A percentile compares a stretch with the other conserved stretches of the same genome.
phyloP scores from a whole-genome alignment of 1,140 invertebrate species.

The Onthophagus taurus region DNA sequence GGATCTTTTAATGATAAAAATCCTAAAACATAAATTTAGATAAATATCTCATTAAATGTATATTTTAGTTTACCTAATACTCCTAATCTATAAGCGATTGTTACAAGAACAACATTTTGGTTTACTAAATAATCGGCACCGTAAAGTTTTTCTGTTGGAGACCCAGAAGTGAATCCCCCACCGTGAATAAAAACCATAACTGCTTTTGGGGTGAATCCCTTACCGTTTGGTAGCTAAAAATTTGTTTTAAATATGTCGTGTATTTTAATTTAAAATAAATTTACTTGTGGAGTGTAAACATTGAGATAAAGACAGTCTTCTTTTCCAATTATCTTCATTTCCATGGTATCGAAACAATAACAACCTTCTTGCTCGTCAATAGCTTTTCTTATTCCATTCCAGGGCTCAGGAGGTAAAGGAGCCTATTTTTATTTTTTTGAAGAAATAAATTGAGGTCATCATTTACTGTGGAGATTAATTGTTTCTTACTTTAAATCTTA shows the following conservation, averaged over 20 bases:
- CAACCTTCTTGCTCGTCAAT: slow-evolving; percentile 32
- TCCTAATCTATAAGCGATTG: slow-evolving; percentile 43
- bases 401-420: slow-evolving; percentile 49
- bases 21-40: no score
- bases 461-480: no score
- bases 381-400: slow-evolving; percentile 42
- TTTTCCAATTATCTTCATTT: slow-evolving; percentile 31
- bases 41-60: no score
- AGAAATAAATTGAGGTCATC: no score
- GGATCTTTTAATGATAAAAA: slow-evolving; percentile 34
- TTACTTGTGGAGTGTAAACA: slow-evolving; percentile 48
- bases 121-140: slow-evolving; percentile 56
- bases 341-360: not conserved
- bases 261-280: no score
- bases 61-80: no score
- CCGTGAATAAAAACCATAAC: slow-evolving; percentile 61
- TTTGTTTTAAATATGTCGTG: no score
- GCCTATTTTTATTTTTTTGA: no score
- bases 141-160: slow-evolving; percentile 42
- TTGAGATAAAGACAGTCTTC: slow-evolving; percentile 70
- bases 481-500: slow-evolving; percentile 56
- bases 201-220: slow-evolving; percentile 32
- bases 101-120: slow-evolving; percentile 41
- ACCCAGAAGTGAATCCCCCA: slow-evolving; percentile 49
- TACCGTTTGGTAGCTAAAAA: no score